Conservation (phyloP, 1,140 invertebrate genomes). For the Paralvinella palmiformis region DNA sequence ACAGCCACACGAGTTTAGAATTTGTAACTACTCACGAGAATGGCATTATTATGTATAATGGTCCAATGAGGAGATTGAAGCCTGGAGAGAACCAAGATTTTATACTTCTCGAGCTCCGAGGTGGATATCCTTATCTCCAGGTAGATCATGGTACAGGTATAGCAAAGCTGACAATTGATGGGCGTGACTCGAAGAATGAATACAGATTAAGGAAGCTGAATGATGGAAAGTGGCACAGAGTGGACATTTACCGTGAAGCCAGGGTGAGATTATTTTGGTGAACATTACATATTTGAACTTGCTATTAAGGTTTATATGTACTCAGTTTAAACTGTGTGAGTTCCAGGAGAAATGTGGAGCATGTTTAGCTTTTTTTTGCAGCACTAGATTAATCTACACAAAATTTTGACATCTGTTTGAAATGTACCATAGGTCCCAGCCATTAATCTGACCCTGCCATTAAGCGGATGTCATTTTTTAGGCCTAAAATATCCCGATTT, state of each 20-base stretch:
- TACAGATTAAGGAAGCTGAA: constrained; percentile 73
- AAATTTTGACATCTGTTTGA: too few relatives aligned
- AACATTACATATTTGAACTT: too few relatives aligned
- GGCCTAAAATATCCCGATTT: too few relatives aligned
- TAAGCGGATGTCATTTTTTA: too few relatives aligned
- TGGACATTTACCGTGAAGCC: constrained; percentile 92
- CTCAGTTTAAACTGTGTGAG: too few relatives aligned
- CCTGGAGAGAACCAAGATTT: constrained; percentile 77
- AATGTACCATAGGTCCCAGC: too few relatives aligned
- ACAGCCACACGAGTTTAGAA: constrained; percentile 87
- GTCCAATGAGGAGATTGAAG: constrained; percentile 84
- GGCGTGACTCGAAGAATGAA: constrained; percentile 22
- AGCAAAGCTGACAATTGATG: constrained; percentile 76
- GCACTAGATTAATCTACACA: too few relatives aligned
- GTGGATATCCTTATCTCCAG: constrained; percentile 80
- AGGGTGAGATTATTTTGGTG: constrained; percentile 55
- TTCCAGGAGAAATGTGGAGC: too few relatives aligned
- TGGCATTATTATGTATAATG: constrained; percentile 91
- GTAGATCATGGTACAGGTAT: constrained; percentile 95
- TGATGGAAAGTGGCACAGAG: constrained; percentile 91
- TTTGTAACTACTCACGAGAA: constrained; percentile 80
- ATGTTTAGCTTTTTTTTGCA: too few relatives aligned
- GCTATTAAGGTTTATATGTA: too few relatives aligned
- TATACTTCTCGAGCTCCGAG: constrained; percentile 83
- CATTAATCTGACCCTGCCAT: too few relatives aligned